Base-by-base conservation (phyloP, 2,888 invertebrate species). In the Cephus pygmeus region DNA sequence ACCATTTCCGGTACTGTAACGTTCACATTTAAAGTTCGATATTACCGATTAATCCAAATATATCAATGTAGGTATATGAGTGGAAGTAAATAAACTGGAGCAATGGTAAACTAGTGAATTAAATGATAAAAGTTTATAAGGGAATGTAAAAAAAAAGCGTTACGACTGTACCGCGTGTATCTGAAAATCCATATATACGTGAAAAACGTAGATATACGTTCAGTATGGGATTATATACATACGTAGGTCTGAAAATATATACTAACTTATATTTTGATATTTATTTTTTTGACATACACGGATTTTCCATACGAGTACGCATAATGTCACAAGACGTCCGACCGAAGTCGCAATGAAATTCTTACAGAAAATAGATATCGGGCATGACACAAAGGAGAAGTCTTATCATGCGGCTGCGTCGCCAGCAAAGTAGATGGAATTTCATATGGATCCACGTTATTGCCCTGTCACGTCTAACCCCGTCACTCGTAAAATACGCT, bases 361-460 rank as follows among this genome's bases (percentile, higher is more conserved):
- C 15, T 34, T 3, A 34, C 33, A 31, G 9, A 31, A 71, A 71
- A 71, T 71, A 71, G 71, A 71, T 71, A 71, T 71, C 33, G 31
- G 71, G 11, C 33, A 34, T 9, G 71, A 71, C 71, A 12, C 71
- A 23, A n/a, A 34, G 34, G 35, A 6, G 73, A 34, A 30, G 74
- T 35, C 30, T 36, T 34, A 36, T n/a, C 30, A 30, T 71, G 71
- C 9, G 23, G 9, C 23, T 23, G 23, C 2, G 56, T 56, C 56
- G 56, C 2, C 56, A 23, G 56, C 56, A 56, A 15, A 23, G 56
- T 56, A 71, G 71, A 71, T 33, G 33, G 71, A 71, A 71, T 71
- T 71, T 71, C 30, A 71, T 71, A 71, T 71, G 30, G 71, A 71
- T 71, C 30, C 31, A 71, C 71, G 71, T 71, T 71, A 71, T 71